Base-by-base conservation (phyloP, 1,140 invertebrate genomes). In the Cephus cinctus region DNA sequence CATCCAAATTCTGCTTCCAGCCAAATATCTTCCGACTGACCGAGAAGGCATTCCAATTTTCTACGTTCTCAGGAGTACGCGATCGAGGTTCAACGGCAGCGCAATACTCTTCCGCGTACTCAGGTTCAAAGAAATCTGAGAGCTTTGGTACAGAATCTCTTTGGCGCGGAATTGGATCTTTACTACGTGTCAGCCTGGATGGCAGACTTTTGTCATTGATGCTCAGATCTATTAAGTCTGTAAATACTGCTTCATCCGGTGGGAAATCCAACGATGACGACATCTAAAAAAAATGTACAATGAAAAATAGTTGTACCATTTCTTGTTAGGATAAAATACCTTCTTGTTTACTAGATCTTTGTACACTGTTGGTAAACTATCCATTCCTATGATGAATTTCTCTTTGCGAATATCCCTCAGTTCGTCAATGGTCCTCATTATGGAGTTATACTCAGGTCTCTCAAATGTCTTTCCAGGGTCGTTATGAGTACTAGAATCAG, bases 401-500 rank as follows among this genome's bases (percentile, higher is more conserved):
- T 67, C 58, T 11, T 61, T 52, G 9, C 65, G 44, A 3, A 59
- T 38, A 46, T 68, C 42, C 5, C 63, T 56, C 5, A 75, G 50
- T 43, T 68, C 67, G 42, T 61, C 62, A 12, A 75, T 64, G 4
- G 61, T 69, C 21, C 42, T 51, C 15, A 63, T 48, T 15, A 68
- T 69, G 5, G 72, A 73, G 56, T 76, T 75, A 23, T 69, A 71
- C 39, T 73, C 61, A 4, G 69, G 69, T 18, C 51, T n/a, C n/a
- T n/a, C n/a, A n/a, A n/a, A n/a, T n/a, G n/a, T n/a, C n/a, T n/a
- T n/a, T n/a, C n/a, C n/a, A n/a, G n/a, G n/a, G n/a, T n/a, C n/a
- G n/a, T n/a, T n/a, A n/a, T n/a, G n/a, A n/a, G n/a, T n/a, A n/a
- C n/a, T n/a, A n/a, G n/a, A n/a, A n/a, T n/a, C n/a, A n/a, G n/a